Evolutionary conservation across 2,797 vertebrate genomes (phyloP), one percentile per base, ranked within the genome.

Genomic region (Anomalospiza imberbis): DNA sequence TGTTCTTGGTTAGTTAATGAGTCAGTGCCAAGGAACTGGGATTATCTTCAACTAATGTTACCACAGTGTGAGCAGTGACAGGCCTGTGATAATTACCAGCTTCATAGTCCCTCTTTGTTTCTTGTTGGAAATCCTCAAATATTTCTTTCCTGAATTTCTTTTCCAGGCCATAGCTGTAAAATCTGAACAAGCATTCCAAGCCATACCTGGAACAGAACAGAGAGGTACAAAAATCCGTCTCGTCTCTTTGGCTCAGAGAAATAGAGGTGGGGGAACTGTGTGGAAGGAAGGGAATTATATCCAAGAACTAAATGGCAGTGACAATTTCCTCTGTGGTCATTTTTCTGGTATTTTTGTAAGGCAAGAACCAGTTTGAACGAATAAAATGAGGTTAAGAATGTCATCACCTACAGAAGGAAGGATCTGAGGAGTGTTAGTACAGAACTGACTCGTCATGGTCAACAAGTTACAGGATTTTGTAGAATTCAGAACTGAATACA

Each of bases 81-180:
- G n/a, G 82, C 12, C 62, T 38, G 36, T 22, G 74, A 73, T 65
- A 95, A 51, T 98, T 98, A 99, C 99, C 99, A 98, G 98, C 99
- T 98, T 99, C 99, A 67, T 98, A 99, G 97, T 99, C 99, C 91
- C 92, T 98, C 80, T 98, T 98, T 24, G 99, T 99, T 98, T 99
- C 99, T 93, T 99, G 98, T 87, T 99, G 99, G 93, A 99, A 99
- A 97, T 99, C 99, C 96, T 98, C 98, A 76, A 99, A 99, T 96
- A 99, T 98, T 91, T 99, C 99, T 92, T 97, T 95, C 96, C 99
- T 98, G 98, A 99, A 99, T 95, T 99, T 98, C 97, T 98, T 99
- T 97, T 99, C 99, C 94, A 99, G 96, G 94, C 99, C 99, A 81
- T 99, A 99, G 98, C 99, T 99, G 97, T 99, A 99, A 98, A 99